phyloP scores from a whole-genome alignment of 2,113 vertebrate species.

The Gallinago undulata region DNA sequence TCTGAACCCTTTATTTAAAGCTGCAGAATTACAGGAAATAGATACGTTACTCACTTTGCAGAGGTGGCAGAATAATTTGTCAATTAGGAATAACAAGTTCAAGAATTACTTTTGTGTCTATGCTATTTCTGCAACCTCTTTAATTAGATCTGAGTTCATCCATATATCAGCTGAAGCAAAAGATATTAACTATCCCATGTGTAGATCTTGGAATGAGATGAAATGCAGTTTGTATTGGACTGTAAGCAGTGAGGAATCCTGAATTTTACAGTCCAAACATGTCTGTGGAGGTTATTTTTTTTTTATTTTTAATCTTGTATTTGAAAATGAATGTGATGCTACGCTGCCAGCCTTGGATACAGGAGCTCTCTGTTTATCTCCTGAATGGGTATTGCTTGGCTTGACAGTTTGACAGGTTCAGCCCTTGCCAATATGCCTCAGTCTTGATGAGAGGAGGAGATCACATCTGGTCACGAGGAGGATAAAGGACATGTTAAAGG shows the following conservation, averaged over 20 bases:
- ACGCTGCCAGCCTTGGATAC: background rate
- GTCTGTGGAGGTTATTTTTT: background rate
- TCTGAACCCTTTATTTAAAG: slow-evolving; percentile 50
- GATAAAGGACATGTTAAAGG: background rate
- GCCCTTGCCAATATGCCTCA: background rate
- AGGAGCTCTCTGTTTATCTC: slow-evolving; percentile 10
- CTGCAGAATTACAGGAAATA: slow-evolving; percentile 59
- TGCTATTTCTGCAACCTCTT: slow-evolving; percentile 64
- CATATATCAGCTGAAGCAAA: slow-evolving; percentile 41
- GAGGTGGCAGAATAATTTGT: slow-evolving; percentile 64
- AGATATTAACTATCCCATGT: slow-evolving; percentile 29
- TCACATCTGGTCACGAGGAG: background rate
- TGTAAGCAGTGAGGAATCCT: background rate
- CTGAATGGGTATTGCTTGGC: background rate
- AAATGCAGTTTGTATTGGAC: background rate
- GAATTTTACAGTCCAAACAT: background rate
- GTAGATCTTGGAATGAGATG: background rate
- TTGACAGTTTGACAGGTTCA: slow-evolving; percentile 8
- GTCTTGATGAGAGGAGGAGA: background rate
- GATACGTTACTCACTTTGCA: slow-evolving; percentile 35
- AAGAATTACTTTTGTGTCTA: slow-evolving; percentile 53
- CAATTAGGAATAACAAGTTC: slow-evolving; percentile 64
- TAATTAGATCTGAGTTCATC: slow-evolving; percentile 57
- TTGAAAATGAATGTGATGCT: background rate
- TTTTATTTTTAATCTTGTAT: background rate